Evolutionary conservation across 2,888 invertebrate genomes (phyloP).

Genomic region (Dasypolia templi): DNA sequence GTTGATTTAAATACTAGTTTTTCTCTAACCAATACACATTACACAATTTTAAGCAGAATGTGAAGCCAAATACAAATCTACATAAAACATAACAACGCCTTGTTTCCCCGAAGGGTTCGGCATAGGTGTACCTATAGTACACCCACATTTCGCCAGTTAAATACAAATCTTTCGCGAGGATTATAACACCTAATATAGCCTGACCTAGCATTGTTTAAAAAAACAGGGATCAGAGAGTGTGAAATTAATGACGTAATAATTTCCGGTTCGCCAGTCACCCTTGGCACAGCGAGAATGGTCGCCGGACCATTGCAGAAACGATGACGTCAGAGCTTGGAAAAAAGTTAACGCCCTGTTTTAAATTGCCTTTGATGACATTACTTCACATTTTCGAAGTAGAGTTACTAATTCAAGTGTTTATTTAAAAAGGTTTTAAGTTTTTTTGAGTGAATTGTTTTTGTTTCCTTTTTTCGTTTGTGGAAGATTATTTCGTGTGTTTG

Average conservation of each 20-base stretch:
- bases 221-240: conserved; percentile 69
- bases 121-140: too few species aligned
- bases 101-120: too few species aligned
- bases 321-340: conserved; percentile 65
- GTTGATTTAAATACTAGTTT: neutral
- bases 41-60: neutral
- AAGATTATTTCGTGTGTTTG: neutral
- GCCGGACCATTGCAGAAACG: conserved; percentile 59
- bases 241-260: conserved; percentile 88
- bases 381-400: conserved; percentile 14
- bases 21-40: neutral
- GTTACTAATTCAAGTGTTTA: conserved; percentile 27
- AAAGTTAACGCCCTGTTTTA: conserved; percentile 51
- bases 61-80: too few species aligned
- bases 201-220: neutral
- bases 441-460: conserved; percentile 10
- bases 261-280: conserved; percentile 83
- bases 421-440: conserved; percentile 33
- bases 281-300: conserved; percentile 78
- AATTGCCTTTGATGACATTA: conserved; percentile 57
- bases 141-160: too few species aligned
- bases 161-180: neutral
- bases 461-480: neutral
- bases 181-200: neutral
- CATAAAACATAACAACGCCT: too few species aligned